These are phyloP conservation scores for Meghimatium bilineatum DNA, from an alignment of 2,888 invertebrate species.

Conservation along the genomic window DNA sequence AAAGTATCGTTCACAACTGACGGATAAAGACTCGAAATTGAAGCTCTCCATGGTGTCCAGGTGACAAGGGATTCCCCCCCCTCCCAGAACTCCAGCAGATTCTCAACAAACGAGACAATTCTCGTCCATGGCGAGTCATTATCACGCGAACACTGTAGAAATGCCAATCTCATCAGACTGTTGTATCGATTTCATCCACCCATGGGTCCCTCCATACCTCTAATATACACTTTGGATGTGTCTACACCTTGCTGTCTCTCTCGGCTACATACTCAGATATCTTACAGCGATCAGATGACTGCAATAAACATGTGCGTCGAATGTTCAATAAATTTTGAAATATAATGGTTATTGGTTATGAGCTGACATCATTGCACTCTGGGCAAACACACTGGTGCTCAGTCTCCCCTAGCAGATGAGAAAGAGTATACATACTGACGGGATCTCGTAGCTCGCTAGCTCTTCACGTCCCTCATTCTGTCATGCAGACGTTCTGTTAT, in stretches of 20 bases:
- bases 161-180: not conserved
- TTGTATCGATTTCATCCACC: not conserved
- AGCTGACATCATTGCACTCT: too few relatives aligned
- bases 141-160: not conserved
- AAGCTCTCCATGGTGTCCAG: not conserved
- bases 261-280: not conserved
- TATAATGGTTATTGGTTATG: too few relatives aligned
- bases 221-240: not conserved
- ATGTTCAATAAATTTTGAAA: too few relatives aligned
- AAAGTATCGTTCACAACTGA: not conserved
- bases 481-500: too few relatives aligned
- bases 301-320: too few relatives aligned
- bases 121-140: not conserved
- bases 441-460: too few relatives aligned
- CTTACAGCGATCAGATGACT: not conserved
- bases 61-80: not conserved
- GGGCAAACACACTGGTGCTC: too few relatives aligned
- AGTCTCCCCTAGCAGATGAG: too few relatives aligned
- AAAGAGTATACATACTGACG: too few relatives aligned
- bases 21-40: not conserved
- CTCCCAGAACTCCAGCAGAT: not conserved
- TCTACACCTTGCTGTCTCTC: not conserved
- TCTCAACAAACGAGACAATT: not conserved
- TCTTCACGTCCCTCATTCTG: too few relatives aligned
- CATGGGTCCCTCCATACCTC: not conserved